Base-by-base conservation (phyloP, 1,140 invertebrate species). In the Tribolium castaneum region DNA sequence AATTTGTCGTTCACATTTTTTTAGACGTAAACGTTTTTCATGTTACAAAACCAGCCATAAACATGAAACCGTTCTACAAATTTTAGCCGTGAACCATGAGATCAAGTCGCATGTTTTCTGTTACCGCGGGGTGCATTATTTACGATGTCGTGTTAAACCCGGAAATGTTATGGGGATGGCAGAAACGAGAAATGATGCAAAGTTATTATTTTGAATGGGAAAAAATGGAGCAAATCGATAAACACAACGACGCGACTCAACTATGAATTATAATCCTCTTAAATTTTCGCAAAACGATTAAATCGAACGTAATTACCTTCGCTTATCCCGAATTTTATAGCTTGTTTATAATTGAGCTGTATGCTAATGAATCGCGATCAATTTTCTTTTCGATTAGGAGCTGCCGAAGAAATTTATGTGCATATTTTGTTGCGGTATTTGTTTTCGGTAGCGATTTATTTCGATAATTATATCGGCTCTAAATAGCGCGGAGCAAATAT, bases 71-170 rank as follows among this genome's bases (percentile, higher is more conserved):
- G 16, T 30, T 25, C 16, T 9, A 59, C 54, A 59, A 59, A 59
- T 59, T 59, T 59, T 19, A 56, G 16, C 54, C n/a, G 39, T 45
- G 39, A 45, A 45, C 39, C 39, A 45, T 3, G 54, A 59, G 54
- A 59, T 59, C 54, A 59, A 59, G 16, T 59, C 7, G 16, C 54
- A 30, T 30, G 54, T 59, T 56, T 56, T 19, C 52, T 16, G 16
- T 30, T 59, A n/a, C 22, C 10, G 19, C 54, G 54, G 19, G 54
- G 54, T 59, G 54, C 54, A 30, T 59, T 59, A 59, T 59, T 59
- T 59, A 59, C 22, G 54, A 22, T 59, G 54, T 59, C 54, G 54
- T 59, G 19, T 59, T 59, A 59, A 59, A n/a, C 54, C 54, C 54
- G 10, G 22, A 59, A 45, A 45, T 45, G 39, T 45, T 45, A 59